Evolutionary conservation across 2,797 vertebrate genomes (phyloP).

Genomic region (Peromyscus aztecus): DNA sequence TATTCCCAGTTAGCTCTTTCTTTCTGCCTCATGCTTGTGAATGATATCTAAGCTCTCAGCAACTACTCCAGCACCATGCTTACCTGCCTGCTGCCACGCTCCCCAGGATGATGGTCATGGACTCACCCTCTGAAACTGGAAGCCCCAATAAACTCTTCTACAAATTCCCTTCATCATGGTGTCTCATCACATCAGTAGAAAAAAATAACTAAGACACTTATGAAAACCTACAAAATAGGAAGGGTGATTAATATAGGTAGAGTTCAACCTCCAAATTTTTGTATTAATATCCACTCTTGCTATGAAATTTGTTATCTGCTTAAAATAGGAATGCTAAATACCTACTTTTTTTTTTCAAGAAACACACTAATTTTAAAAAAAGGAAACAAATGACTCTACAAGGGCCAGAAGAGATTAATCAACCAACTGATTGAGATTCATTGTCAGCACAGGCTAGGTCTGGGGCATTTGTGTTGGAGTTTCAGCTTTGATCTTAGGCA

Average conservation of each 20-base stretch:
- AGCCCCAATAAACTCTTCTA: background rate
- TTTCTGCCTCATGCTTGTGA: background rate
- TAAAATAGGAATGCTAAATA: constrained; percentile 16
- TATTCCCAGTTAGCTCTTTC: background rate
- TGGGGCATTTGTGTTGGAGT: background rate
- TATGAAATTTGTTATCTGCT: background rate
- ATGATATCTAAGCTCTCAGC: background rate
- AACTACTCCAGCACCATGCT: background rate
- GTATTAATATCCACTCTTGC: background rate
- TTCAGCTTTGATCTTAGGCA: background rate
- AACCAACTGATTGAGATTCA: background rate
- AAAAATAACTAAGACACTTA: background rate
- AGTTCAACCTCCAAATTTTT: background rate
- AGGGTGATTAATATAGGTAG: background rate
- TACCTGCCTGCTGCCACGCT: background rate
- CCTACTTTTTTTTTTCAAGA: background rate
- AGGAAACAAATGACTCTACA: background rate
- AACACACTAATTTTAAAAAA: background rate
- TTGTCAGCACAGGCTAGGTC: background rate
- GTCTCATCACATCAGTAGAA: background rate
- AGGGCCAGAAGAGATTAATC: background rate
- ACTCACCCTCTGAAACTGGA: background rate
- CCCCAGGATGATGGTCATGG: background rate
- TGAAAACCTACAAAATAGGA: background rate
- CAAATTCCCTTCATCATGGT: no score